Evolutionary conservation across 2,797 vertebrate genomes (phyloP).

Genomic region (Chromis chromis): DNA sequence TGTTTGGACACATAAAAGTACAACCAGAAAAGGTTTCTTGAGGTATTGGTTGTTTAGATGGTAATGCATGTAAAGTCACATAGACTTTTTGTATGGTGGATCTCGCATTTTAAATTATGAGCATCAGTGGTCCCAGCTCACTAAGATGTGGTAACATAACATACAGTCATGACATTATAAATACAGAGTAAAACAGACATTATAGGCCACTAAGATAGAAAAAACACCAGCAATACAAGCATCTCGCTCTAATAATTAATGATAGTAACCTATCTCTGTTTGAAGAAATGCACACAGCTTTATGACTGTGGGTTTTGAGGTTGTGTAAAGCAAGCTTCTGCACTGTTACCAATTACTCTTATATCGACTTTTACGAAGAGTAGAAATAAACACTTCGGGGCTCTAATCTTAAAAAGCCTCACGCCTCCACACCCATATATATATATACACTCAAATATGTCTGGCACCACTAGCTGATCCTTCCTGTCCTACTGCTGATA

Average conservation of each 20-base stretch:
- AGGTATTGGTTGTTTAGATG: conserved; percentile 39
- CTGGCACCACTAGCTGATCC: conserved; percentile 30
- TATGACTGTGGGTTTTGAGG: conserved; percentile 53
- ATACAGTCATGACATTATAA: conserved; percentile 45
- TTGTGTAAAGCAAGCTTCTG: conserved; percentile 56
- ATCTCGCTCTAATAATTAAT: conserved; percentile 42
- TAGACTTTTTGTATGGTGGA: conserved; percentile 9
- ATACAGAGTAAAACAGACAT: conserved; percentile 49
- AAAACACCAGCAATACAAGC: conserved; percentile 27
- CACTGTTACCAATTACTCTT: conserved; percentile 39
- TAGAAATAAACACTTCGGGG: conserved; percentile 43
- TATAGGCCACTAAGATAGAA: conserved; percentile 26
- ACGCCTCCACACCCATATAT: conserved; percentile 28
- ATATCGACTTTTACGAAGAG: conserved; percentile 41
- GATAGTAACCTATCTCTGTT: conserved; percentile 47
- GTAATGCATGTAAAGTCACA: conserved; percentile 32
- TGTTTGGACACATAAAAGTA: conserved; percentile 68
- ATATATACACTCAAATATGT: conserved; percentile 20
- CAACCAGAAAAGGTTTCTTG: conserved; percentile 43
- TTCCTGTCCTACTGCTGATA: conserved; percentile 45
- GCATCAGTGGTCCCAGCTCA: conserved; percentile 19
- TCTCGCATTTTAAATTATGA: conserved; percentile 47
- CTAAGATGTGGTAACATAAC: conserved; percentile 70
- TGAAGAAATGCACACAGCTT: conserved; percentile 54
- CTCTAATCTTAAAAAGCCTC: conserved; percentile 42